phyloP scores from a whole-genome alignment of 1,140 invertebrate genomes.

The Dysdera silvatica region DNA sequence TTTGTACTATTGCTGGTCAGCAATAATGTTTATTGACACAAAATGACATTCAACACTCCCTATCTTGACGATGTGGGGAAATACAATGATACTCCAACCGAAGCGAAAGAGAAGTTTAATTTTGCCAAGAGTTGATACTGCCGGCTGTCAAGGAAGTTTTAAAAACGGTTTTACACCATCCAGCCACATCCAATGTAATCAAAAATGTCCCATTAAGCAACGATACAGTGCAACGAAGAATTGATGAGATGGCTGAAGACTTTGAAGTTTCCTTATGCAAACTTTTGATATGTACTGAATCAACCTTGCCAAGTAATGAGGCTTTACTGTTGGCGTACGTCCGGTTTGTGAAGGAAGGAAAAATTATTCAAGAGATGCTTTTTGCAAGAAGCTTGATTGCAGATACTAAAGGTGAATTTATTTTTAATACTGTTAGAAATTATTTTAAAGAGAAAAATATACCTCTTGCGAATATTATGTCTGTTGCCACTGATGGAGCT shows the following conservation, averaged over 20 bases:
- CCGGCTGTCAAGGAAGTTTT: background rate
- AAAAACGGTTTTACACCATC: background rate
- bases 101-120: too few species aligned
- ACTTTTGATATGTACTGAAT: background rate
- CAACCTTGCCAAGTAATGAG: background rate
- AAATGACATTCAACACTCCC: too few species aligned
- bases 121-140: background rate
- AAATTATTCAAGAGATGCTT: background rate
- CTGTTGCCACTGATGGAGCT: too few species aligned
- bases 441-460: constrained; percentile 37
- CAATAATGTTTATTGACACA: too few species aligned
- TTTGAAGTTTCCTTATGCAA: background rate
- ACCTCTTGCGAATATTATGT: too few species aligned
- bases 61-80: too few species aligned
- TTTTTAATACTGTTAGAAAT: constrained; percentile 27
- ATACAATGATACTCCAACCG: too few species aligned
- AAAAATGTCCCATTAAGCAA: too few species aligned
- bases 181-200: background rate
- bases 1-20: too few species aligned
- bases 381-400: constrained; percentile 20
- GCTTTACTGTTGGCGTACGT: constrained; percentile 2
- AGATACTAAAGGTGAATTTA: constrained; percentile 20
- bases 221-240: background rate
- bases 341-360: background rate
- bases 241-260: background rate